Conservation (phyloP, 2,888 invertebrate species). For the Cheilosia pagana region DNA sequence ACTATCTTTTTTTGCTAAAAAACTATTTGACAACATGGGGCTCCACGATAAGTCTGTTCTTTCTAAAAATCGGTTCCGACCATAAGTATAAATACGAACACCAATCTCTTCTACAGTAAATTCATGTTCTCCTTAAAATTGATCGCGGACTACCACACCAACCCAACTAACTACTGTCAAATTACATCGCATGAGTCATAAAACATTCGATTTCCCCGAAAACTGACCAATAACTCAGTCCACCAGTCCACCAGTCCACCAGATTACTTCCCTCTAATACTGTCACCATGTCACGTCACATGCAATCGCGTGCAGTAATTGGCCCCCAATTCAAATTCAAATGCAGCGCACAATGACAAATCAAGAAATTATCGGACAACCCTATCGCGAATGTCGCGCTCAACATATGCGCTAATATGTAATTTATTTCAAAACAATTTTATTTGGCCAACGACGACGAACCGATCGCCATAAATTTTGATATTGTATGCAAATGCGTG, state of each 20-base stretch:
- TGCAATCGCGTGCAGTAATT: slow-evolving; percentile 70
- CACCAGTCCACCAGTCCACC: slow-evolving; percentile 30
- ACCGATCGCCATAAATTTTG: slow-evolving; percentile 28
- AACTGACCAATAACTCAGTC: slow-evolving; percentile 24
- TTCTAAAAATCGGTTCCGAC: no score
- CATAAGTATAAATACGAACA: no score
- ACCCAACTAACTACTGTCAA: background rate
- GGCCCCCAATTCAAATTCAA: slow-evolving; percentile 8
- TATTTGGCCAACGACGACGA: slow-evolving; percentile 28
- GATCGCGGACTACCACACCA: no score
- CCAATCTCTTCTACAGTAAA: no score
- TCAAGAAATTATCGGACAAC: slow-evolving; percentile 68
- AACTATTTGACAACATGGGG: no score
- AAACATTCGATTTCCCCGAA: background rate
- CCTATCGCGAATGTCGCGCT: slow-evolving; percentile 66
- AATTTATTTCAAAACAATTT: slow-evolving; percentile 73
- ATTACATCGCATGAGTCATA: background rate
- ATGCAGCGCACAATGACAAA: slow-evolving; percentile 52
- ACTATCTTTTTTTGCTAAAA: no score
- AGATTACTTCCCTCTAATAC: slow-evolving; percentile 7
- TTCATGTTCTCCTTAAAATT: no score
- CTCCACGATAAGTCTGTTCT: no score
- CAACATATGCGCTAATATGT: slow-evolving; percentile 68
- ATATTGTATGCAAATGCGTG: slow-evolving; percentile 56
- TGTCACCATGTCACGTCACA: slow-evolving; percentile 36